Evolutionary conservation across 2,113 vertebrate genomes (phyloP).

Genomic region (Ranitomeya variabilis): DNA sequence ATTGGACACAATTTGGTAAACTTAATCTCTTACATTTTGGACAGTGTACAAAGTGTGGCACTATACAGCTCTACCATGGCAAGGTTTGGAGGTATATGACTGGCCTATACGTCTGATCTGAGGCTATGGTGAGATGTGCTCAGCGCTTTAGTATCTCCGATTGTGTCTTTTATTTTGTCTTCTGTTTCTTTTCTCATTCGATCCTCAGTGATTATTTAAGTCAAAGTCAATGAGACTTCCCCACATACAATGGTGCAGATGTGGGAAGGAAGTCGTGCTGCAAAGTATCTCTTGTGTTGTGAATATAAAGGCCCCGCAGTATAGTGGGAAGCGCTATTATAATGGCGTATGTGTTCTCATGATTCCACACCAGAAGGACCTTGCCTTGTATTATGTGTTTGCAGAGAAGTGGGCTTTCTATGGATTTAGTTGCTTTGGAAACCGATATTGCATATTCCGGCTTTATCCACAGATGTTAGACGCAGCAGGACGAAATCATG

Average conservation of each 20-base stretch:
- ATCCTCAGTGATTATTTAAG: not conserved
- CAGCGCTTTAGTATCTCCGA: too few relatives aligned
- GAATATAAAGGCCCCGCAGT: not conserved
- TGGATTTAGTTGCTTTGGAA: conserved; percentile 10
- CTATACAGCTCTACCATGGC: too few relatives aligned
- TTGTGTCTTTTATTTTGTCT: too few relatives aligned
- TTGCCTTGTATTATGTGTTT: not conserved
- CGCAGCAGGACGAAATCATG: not conserved
- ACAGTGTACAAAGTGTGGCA: too few relatives aligned
- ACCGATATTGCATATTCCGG: not conserved
- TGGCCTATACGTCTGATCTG: too few relatives aligned
- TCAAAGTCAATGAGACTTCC: not conserved
- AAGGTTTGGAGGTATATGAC: too few relatives aligned
- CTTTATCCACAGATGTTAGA: not conserved
- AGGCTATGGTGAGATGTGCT: too few relatives aligned
- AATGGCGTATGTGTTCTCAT: not conserved
- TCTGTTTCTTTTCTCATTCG: not conserved
- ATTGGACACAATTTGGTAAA: too few relatives aligned
- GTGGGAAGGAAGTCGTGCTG: not conserved
- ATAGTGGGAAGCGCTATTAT: not conserved
- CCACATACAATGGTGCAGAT: not conserved
- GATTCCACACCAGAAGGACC: not conserved
- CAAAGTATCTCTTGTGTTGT: not conserved
- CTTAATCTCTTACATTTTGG: too few relatives aligned
- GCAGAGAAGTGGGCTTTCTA: not conserved